Evolutionary conservation across 2,113 vertebrate genomes (phyloP).

Genomic region (Centropus unirufus): DNA sequence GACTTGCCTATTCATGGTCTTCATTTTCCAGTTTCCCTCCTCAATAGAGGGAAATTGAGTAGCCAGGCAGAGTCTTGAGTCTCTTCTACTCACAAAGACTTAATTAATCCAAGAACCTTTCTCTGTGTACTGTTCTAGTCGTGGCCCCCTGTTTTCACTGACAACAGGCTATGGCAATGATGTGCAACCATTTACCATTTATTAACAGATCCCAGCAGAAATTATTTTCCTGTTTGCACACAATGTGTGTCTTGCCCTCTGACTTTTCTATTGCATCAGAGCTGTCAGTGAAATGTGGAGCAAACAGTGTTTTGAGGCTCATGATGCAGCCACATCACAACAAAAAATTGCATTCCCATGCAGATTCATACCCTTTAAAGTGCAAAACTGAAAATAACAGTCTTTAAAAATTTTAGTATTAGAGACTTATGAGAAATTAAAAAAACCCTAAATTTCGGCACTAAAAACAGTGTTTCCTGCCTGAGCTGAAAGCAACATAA

Average conservation of each 20-base stretch:
- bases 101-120: not conserved
- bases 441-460: not conserved
- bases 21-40: not conserved
- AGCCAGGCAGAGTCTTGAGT: not conserved
- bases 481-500: not conserved
- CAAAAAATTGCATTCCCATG: not conserved
- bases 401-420: not conserved
- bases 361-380: not conserved
- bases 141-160: not conserved
- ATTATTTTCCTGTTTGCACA: slow-evolving; percentile 22
- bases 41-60: not conserved
- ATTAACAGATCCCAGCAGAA: slow-evolving; percentile 32
- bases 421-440: not conserved
- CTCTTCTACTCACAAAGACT: not conserved
- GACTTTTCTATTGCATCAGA: slow-evolving; percentile 33
- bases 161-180: not conserved
- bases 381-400: not conserved
- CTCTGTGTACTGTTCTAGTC: not conserved
- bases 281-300: slow-evolving; percentile 4
- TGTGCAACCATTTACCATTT: not conserved
- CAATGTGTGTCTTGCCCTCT: slow-evolving; percentile 45
- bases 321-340: not conserved
- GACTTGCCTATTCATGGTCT: not conserved
- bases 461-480: not conserved
- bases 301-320: slow-evolving; percentile 8